Base-by-base conservation (phyloP, 2,888 invertebrate species). In the Dromius quadrimaculatus region DNA sequence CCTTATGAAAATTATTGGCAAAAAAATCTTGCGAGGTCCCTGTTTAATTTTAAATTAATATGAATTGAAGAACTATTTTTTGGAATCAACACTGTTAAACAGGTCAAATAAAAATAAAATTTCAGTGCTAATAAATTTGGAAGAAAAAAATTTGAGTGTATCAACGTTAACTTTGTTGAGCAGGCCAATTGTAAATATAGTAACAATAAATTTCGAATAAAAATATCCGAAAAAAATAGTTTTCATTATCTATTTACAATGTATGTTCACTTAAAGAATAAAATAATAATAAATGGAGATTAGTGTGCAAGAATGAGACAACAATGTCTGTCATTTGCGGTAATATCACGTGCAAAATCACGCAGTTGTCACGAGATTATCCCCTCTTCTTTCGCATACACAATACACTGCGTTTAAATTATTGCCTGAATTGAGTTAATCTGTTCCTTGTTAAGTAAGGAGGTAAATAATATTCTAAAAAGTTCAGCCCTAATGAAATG, bases 401-500 rank as follows among this genome's bases (percentile, higher is more conserved):
- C 50, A 54, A 9, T 28, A 28, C 50, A 28, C 50, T 54, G 23
- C 23, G 13, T 8, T 28, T 28, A 15, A 23, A 15, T 54, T 28
- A 54, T 54, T 54, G 50, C 11, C 23, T 23, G 50, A 28, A 54
- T 54, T 54, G 23, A 54, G 28, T 54, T 54, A 54, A 54, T 54
- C 50, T n/a, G n/a, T n/a, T n/a, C n/a, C n/a, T n/a, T n/a, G n/a
- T n/a, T n/a, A n/a, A n/a, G n/a, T n/a, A n/a, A n/a, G n/a, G n/a
- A n/a, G n/a, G n/a, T n/a, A n/a, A n/a, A n/a, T n/a, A n/a, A n/a
- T n/a, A n/a, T n/a, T n/a, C n/a, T n/a, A n/a, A n/a, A n/a, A n/a
- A n/a, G n/a, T n/a, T n/a, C n/a, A n/a, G n/a, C n/a, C n/a, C n/a
- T n/a, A n/a, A n/a, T n/a, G n/a, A n/a, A n/a, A n/a, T n/a, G n/a